A percentile compares a stretch with the other conserved stretches of the same genome.
Evolutionary conservation across 2,113 vertebrate genomes (phyloP).

Genomic region (Vulpes ferrilata): DNA sequence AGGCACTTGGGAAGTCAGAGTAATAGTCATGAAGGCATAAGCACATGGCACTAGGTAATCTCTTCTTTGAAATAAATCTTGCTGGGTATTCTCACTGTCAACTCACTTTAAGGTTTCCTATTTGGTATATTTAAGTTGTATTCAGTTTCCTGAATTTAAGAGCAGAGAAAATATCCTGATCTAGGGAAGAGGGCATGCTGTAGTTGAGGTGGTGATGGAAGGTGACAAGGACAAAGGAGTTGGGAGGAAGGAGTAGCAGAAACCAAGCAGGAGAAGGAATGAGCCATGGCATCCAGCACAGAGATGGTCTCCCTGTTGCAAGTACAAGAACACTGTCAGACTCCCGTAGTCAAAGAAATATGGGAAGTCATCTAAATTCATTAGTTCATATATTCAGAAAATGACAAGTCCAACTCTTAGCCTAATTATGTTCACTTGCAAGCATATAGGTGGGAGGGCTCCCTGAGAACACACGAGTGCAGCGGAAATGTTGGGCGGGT

Average conservation of each 20-base stretch:
- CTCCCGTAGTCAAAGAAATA: not conserved
- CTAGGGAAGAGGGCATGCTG: accelerated
- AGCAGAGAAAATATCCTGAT: not conserved
- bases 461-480: not conserved
- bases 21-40: not conserved
- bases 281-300: not conserved
- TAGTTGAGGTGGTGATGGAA: not conserved
- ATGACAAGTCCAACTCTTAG: not conserved
- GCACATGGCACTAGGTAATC: not conserved
- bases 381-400: not conserved
- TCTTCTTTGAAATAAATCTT: not conserved
- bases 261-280: not conserved
- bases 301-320: too few species aligned
- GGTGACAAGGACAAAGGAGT: not conserved
- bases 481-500: too few species aligned
- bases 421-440: not conserved
- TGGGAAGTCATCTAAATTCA: not conserved
- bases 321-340: accelerated
- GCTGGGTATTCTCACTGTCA: not conserved
- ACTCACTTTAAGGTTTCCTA: not conserved
- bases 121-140: not conserved
- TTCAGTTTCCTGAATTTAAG: not conserved
- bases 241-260: not conserved
- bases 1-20: not conserved
- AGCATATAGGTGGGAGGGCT: accelerated